Base-by-base conservation (phyloP, 2,113 vertebrate genomes). In the Galemys pyrenaicus region DNA sequence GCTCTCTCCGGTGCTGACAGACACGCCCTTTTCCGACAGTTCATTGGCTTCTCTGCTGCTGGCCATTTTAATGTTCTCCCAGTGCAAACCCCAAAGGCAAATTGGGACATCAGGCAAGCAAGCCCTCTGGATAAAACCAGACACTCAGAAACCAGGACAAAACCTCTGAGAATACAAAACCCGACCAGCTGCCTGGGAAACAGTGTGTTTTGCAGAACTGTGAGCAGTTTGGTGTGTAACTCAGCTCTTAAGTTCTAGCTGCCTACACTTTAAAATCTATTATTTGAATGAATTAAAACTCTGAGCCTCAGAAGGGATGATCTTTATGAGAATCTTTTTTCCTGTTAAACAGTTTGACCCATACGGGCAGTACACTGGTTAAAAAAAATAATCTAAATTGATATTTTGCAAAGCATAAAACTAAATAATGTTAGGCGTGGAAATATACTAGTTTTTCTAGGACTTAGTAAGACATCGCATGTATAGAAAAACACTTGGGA, bases 331-430 rank as follows among this genome's bases (percentile, higher is more conserved):
- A 92, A 68, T 11, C 3, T 19, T 68, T 58, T 80, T 13, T 39
- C n/a, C 46, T 87, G 8, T 82, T 77, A 60, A 37, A 49, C 8
- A 54, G 49, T 86, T 78, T 56, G 79, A 64, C 60, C 62, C 51
- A 22, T 75, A 83, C 28, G 79, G 58, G 70, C 83, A 89, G 83
- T 30, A 60, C 22, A 58, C 51, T 30, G 44, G 82, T 81, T n/a
- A n/a, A n/a, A 87, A 91, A 94, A 89, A 86, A 56, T 75, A 82
- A 94, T 56, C 22, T 70, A 75, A 30, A 92, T 62, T 79, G 62
- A 65, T 92, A 81, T 68, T 95, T 88, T 68, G 44, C 9, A 60
- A 85, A 85, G 49, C 28, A 3, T 60, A 49, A 78, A 56, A n/a
- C 67, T 62, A 68, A 65, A 51, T 78, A 70, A 77, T 32, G 22